Percentiles rank a stretch among this genome's conserved stretches.
These are phyloP conservation scores for Liolophura sinensis DNA, from an alignment of 1,140 invertebrate genomes.

Conservation along the genomic window DNA sequence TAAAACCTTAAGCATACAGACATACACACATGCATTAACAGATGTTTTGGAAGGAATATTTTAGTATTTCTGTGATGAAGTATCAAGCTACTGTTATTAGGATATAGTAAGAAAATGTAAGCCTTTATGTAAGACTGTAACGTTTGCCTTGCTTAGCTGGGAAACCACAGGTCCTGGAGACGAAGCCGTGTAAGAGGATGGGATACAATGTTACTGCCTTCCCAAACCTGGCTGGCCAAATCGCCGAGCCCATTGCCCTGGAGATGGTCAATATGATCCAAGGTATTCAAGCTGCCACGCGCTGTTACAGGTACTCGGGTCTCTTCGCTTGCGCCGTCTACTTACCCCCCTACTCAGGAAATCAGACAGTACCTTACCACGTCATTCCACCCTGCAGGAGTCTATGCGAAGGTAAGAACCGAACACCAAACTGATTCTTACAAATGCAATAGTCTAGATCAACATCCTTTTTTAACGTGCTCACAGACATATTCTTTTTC, in stretches of 20 bases:
- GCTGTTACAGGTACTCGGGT: constrained; percentile 39
- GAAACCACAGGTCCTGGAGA: constrained; percentile 10
- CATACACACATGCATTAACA: background rate
- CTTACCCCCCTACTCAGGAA: constrained; percentile 40
- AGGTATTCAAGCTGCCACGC: constrained; percentile 26
- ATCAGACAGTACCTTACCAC: constrained; percentile 24
- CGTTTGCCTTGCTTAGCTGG: constrained; percentile 27
- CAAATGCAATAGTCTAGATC: background rate
- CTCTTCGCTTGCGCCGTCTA: constrained; percentile 40
- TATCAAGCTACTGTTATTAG: background rate
- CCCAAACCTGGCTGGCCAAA: constrained; percentile 35
- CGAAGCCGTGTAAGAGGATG: constrained; percentile 21
- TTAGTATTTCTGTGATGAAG: background rate
- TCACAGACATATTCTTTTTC: too few relatives aligned
- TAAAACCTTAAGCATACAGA: too few relatives aligned
- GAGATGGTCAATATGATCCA: constrained; percentile 20
- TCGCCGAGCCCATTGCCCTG: constrained; percentile 16
- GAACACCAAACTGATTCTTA: too few relatives aligned
- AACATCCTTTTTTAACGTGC: too few relatives aligned
- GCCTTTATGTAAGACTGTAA: background rate
- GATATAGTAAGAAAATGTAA: constrained; percentile 15
- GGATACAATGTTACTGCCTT: constrained; percentile 35
- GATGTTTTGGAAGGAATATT: background rate
- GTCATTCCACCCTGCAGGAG: constrained; percentile 45
- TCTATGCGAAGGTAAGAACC: constrained; percentile 42